Percentiles rank a stretch among this genome's conserved stretches.
Conservation (phyloP, 2,888 invertebrate genomes). For the Bugulina stolonifera region DNA sequence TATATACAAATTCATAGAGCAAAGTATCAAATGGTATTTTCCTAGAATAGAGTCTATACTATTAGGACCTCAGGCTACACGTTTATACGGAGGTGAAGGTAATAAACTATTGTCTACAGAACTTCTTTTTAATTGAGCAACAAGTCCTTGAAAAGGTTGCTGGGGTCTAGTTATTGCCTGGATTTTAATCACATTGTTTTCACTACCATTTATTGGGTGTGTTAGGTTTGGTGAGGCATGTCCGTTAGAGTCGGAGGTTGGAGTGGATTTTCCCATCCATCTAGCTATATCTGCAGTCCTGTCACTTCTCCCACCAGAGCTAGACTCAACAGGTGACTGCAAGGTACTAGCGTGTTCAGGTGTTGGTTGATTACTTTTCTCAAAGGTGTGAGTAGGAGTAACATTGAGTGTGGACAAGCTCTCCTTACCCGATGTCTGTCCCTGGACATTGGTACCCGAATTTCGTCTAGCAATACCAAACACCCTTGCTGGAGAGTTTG, state of each 20-base stretch:
- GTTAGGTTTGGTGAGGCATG: not conserved
- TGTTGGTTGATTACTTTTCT: not conserved
- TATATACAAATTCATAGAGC: not conserved
- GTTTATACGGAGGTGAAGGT: conserved; percentile 5
- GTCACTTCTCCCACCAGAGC: not conserved
- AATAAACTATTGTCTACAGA: not conserved
- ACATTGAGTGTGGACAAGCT: not conserved
- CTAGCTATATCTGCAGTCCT: not conserved
- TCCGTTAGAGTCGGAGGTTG: not conserved
- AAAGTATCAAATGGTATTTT: too few species aligned
- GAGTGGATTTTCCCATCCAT: not conserved
- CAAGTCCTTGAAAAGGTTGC: conserved; percentile 4
- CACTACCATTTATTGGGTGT: not conserved
- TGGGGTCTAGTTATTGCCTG: not conserved
- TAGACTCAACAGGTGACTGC: not conserved
- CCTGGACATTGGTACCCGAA: not conserved
- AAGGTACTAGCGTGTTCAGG: not conserved
- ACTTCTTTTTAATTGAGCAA: conserved; percentile 15
- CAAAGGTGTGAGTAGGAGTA: not conserved
- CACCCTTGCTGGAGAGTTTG: not conserved
- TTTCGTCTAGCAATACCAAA: conserved; percentile 15
- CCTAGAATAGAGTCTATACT: too few species aligned
- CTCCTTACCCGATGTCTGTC: not conserved
- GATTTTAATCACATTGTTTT: not conserved
- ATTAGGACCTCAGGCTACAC: too few species aligned